Conservation (phyloP, 2,888 invertebrate species). For the Hedychridium roseum region DNA sequence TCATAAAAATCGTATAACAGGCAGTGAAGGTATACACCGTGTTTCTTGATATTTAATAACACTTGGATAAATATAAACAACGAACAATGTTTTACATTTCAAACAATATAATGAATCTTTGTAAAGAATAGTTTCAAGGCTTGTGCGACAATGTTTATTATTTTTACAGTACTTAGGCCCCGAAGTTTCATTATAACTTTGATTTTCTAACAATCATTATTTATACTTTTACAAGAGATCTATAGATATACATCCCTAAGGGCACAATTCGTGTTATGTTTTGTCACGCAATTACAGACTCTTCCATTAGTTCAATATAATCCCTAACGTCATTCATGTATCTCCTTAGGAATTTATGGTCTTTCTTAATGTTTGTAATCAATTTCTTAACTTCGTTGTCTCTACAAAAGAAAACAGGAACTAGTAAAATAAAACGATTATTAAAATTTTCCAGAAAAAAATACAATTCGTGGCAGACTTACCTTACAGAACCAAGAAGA, state of each 20-base stretch:
- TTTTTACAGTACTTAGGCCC: background rate
- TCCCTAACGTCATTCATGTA: slow-evolving; percentile 49
- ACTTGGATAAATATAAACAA: too few species aligned
- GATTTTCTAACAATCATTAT: background rate
- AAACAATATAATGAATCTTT: background rate
- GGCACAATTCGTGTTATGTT: background rate
- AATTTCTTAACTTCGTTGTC: slow-evolving; percentile 45
- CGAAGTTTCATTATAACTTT: background rate
- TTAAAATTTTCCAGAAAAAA: background rate
- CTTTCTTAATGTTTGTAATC: slow-evolving; percentile 47
- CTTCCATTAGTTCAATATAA: slow-evolving; percentile 48
- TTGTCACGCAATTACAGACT: slow-evolving; percentile 14
- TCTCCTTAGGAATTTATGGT: slow-evolving; percentile 46
- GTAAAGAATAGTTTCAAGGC: too few species aligned
- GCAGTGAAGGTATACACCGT: background rate
- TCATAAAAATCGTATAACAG: background rate
- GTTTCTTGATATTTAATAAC: background rate
- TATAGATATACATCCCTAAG: too few species aligned
- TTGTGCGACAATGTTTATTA: too few species aligned
- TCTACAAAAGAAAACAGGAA: slow-evolving; percentile 31
- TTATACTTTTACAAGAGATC: slow-evolving; percentile 1
- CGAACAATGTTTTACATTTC: too few species aligned
- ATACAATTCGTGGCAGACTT: slow-evolving; percentile 12
- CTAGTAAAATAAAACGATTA: background rate
- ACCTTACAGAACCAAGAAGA: slow-evolving; percentile 51